Evolutionary conservation across 1,140 invertebrate genomes (phyloP), one percentile per base, ranked within the genome.

Genomic region (Bacillus rossius): DNA sequence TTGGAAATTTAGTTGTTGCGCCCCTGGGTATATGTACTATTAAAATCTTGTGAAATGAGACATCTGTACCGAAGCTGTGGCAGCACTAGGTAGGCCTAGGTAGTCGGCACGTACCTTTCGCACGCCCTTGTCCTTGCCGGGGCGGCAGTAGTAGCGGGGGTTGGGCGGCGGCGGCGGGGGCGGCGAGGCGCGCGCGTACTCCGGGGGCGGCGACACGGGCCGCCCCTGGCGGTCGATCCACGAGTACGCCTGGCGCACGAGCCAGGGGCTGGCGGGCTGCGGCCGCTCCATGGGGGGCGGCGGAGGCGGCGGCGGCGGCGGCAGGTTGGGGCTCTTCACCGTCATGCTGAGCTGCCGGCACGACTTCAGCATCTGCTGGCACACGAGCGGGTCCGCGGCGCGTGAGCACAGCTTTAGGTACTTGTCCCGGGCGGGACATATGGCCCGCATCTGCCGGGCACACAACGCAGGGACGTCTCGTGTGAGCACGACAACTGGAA

Each of bases 211-310:
- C 1, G 91, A 94, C 4, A 89, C 89, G 0, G 91, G 88, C 56
- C 91, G 77, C 22, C 92, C 92, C 64, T 91, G 87, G 25, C 90
- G 79, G 72, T 95, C 91, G 79, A 94, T 92, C 93, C 93, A 96
- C 16, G 89, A 90, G 75, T 92, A 95, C 17, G 87, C 89, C 62
- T 92, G 89, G 37, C 89, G 81, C 61, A 86, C 79, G 20, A 80
- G 75, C 63, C 79, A 83, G 8, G 80, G 81, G 75, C 69, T 79
- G 63, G 63, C 68, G 19, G 75, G 72, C 61, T 69, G 67, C 38
- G 74, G 77, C 17, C 57, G 42, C 62, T 75, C 67, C 72, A 77
- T 64, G 65, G 75, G 64, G 69, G 77, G 52, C 8, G 20, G 45
- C 67, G 67, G 55, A 64, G 80, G 53, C 26, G 48, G 7, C 19